Percentiles rank a stretch among this genome's conserved stretches.
These are phyloP conservation scores for Notamacropus eugenii DNA, from an alignment of 2,797 vertebrate genomes.

Conservation along the genomic window DNA sequence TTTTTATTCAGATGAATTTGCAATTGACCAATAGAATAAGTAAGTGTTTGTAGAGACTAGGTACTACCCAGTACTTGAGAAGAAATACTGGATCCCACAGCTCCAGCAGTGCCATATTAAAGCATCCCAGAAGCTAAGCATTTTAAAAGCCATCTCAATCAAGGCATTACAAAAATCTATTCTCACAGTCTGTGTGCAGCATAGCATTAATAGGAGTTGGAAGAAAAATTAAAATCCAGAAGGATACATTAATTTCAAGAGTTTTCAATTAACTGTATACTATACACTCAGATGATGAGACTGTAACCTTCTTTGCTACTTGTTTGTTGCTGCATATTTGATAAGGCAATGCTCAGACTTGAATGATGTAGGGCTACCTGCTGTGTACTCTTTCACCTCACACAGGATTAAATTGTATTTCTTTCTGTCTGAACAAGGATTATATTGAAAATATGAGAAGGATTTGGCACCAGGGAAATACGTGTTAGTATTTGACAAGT, in stretches of 20 bases:
- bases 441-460: constrained; percentile 71
- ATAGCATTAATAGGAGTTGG: constrained; percentile 33
- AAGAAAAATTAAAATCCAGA: not conserved
- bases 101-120: not conserved
- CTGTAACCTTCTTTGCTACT: constrained; percentile 32
- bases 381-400: constrained; percentile 73
- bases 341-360: constrained; percentile 59
- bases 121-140: not conserved
- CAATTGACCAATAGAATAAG: not conserved
- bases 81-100: not conserved
- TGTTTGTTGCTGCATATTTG: constrained; percentile 71
- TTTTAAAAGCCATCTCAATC: not conserved
- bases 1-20: constrained; percentile 51
- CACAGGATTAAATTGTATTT: constrained; percentile 80
- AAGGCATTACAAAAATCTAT: constrained; percentile 5
- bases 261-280: constrained; percentile 25
- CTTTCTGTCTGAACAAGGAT: constrained; percentile 79
- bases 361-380: constrained; percentile 68
- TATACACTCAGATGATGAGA: not conserved
- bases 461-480: constrained; percentile 59
- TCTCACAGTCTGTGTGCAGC: not conserved
- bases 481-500: constrained; percentile 61
- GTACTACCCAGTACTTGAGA: constrained; percentile 24
- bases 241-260: constrained; percentile 15
- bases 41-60: not conserved